These are phyloP conservation scores for Cranoglanis bouderius DNA, from an alignment of 2,113 vertebrate species.

Conservation along the genomic window DNA sequence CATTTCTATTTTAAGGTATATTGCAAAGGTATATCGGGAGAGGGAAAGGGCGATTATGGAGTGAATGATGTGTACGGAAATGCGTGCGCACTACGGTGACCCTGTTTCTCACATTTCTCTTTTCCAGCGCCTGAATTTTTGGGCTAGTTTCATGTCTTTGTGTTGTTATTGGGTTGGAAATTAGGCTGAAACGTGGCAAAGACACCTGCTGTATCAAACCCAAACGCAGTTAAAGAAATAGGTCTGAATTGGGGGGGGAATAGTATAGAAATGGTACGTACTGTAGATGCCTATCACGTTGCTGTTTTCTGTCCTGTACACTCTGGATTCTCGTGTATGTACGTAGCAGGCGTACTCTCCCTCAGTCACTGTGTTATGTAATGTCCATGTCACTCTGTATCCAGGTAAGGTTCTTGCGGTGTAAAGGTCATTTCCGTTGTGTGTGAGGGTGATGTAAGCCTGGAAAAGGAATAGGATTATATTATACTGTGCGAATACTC, in stretches of 20 bases:
- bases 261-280: background rate
- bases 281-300: constrained; percentile 42
- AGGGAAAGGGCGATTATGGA: background rate
- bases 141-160: background rate
- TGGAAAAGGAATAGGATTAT: background rate
- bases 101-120: background rate
- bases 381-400: rapidly evolving
- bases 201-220: background rate
- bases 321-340: too few species aligned
- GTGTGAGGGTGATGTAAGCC: constrained; percentile 18
- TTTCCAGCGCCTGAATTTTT: background rate
- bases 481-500: background rate
- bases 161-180: background rate
- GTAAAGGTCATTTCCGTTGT: background rate
- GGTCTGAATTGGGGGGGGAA: background rate
- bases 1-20: background rate
- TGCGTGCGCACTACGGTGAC: background rate
- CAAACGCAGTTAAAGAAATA: background rate
- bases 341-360: constrained; percentile 41
- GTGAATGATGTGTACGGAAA: background rate
- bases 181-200: background rate
- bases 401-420: rapidly evolving
- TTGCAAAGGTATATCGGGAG: background rate
- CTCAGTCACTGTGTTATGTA: background rate
- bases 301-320: constrained; percentile 10